Evolutionary conservation across 2,888 invertebrate genomes (phyloP).

Genomic region (Prosopocoilus inquinatus): DNA sequence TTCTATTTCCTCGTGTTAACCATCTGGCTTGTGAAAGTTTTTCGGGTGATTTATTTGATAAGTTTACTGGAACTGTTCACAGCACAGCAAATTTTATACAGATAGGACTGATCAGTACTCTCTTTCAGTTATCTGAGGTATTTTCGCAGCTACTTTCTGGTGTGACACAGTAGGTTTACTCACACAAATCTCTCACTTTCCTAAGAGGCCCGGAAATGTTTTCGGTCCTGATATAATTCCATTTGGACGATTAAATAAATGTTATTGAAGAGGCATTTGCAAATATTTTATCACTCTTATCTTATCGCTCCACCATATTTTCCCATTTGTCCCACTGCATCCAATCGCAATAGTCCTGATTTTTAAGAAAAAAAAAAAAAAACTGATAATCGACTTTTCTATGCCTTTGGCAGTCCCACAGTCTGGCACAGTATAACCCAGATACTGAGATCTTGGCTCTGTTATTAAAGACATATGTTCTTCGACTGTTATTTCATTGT

Average conservation of each 20-base stretch:
- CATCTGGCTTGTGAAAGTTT: conserved; percentile 25
- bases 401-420: background rate
- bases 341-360: background rate
- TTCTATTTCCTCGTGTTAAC: too few relatives aligned
- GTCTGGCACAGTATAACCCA: background rate
- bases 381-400: background rate
- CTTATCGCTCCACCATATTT: conserved; percentile 3
- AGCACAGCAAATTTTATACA: too few relatives aligned
- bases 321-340: background rate
- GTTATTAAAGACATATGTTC: too few relatives aligned
- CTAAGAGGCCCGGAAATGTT: conserved; percentile 26
- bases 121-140: too few relatives aligned
- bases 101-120: too few relatives aligned
- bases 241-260: conserved; percentile 29
- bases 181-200: conserved; percentile 17
- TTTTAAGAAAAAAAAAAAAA: background rate
- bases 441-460: background rate
- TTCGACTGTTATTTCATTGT: conserved; percentile 2
- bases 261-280: conserved; percentile 9
- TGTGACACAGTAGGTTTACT: too few relatives aligned
- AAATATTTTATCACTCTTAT: conserved; percentile 2
- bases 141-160: conserved; percentile 1
- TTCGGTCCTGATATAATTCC: conserved; percentile 27
- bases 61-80: conserved; percentile 15
- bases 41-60: conserved; percentile 24